A percentile compares a stretch with the other conserved stretches of the same genome.
phyloP scores from a whole-genome alignment of 2,888 invertebrate species.

The Heteropelma amictum region DNA sequence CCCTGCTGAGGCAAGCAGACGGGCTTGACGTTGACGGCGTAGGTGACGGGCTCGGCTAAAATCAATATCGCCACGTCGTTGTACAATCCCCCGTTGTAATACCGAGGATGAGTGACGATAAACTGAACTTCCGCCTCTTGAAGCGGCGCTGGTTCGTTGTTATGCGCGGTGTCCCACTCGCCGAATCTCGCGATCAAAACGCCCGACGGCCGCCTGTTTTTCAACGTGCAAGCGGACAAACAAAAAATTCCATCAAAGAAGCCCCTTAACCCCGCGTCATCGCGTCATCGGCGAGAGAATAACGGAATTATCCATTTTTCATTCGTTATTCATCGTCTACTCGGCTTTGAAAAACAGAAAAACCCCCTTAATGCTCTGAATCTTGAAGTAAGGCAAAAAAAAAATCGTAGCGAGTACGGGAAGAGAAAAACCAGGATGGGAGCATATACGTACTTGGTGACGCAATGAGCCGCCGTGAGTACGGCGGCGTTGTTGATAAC shows the following conservation, averaged over 20 bases:
- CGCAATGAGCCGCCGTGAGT: conserved; percentile 90
- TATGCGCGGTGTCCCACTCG: conserved; percentile 88
- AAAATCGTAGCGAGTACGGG: not conserved
- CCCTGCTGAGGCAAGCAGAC: conserved; percentile 83
- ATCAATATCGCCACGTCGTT: conserved; percentile 88
- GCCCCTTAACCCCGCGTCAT: too few relatives aligned
- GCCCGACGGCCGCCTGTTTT: conserved; percentile 64
- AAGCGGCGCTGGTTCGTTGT: conserved; percentile 83
- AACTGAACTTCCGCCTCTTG: conserved; percentile 83
- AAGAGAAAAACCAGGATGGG: not conserved
- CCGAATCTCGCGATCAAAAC: conserved; percentile 83
- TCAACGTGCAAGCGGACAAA: not conserved
- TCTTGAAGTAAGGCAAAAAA: too few relatives aligned
- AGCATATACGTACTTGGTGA: conserved; percentile 71
- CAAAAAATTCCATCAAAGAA: too few relatives aligned
- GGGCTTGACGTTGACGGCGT: conserved; percentile 84
- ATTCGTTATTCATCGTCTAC: too few relatives aligned
- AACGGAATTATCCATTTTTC: too few relatives aligned
- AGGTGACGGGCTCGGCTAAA: conserved; percentile 81
- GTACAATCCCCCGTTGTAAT: conserved; percentile 83
- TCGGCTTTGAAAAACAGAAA: too few relatives aligned
- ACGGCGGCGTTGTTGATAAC: conserved; percentile 87
- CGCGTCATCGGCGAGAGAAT: too few relatives aligned
- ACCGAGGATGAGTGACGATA: conserved; percentile 82
- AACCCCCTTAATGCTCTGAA: too few relatives aligned